phyloP scores from a whole-genome alignment of 2,888 invertebrate species.

The Epinotia brunnichana region DNA sequence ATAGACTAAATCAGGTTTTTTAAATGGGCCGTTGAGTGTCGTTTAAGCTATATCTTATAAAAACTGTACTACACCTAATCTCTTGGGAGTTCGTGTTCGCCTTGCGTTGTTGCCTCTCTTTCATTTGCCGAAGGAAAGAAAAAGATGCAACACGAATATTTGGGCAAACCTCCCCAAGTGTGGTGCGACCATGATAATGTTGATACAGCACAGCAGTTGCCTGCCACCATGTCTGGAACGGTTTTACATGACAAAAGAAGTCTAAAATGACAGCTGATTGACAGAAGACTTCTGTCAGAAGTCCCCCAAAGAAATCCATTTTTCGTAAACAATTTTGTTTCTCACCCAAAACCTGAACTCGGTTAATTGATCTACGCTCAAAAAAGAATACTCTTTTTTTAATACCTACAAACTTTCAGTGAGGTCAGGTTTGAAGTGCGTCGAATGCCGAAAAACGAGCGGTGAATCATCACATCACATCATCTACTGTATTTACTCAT shows the following conservation, averaged over 20 bases:
- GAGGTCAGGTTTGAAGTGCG: background rate
- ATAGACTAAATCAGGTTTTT: background rate
- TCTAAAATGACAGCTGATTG: conserved; percentile 21
- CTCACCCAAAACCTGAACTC: background rate
- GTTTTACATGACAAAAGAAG: conserved; percentile 10
- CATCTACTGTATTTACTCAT: conserved; percentile 32
- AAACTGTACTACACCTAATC: background rate
- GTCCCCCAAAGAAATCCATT: conserved; percentile 3
- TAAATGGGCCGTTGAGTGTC: background rate
- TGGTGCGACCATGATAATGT: no score
- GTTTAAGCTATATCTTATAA: conserved; percentile 7
- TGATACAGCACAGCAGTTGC: no score
- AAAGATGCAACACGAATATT: no score
- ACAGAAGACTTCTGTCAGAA: no score
- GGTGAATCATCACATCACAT: conserved; percentile 41
- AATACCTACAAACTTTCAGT: background rate
- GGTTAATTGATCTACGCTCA: background rate
- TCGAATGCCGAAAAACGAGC: conserved; percentile 20
- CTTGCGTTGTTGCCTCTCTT: no score
- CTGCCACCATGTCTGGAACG: background rate
- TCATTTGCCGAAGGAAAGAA: no score
- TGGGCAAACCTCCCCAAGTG: no score
- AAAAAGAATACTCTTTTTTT: background rate
- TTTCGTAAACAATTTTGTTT: conserved; percentile 36
- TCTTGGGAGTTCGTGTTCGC: no score